A percentile compares a stretch with the other conserved stretches of the same genome.
Evolutionary conservation across 2,888 invertebrate genomes (phyloP).

Genomic region (Ecdyonurus torrentis): DNA sequence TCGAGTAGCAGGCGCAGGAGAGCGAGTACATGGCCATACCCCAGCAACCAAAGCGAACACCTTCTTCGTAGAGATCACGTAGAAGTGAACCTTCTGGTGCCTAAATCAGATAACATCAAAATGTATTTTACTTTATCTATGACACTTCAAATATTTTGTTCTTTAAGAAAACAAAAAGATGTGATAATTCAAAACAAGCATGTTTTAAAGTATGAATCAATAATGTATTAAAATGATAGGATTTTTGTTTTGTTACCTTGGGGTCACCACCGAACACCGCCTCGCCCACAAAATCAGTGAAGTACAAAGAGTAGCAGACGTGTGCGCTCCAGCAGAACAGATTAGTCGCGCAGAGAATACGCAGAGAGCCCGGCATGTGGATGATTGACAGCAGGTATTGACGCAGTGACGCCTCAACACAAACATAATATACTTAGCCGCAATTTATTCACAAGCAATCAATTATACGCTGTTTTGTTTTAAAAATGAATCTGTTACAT

Average conservation of each 20-base stretch:
- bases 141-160: too few relatives aligned
- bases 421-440: too few relatives aligned
- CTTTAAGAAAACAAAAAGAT: too few relatives aligned
- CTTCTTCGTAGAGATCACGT: slow-evolving; percentile 64
- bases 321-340: slow-evolving; percentile 97
- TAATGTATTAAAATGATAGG: too few relatives aligned
- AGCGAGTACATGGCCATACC: slow-evolving; percentile 80
- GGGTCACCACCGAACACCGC: slow-evolving; percentile 78
- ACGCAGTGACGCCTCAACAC: slow-evolving; percentile 26
- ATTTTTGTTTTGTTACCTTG: slow-evolving; percentile 38
- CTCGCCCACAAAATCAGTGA: slow-evolving; percentile 91
- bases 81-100: slow-evolving; percentile 46
- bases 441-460: too few relatives aligned
- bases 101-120: too few relatives aligned
- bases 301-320: slow-evolving; percentile 90
- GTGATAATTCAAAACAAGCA: too few relatives aligned
- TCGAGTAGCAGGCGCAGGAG: slow-evolving; percentile 87
- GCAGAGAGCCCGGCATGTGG: slow-evolving; percentile 76
- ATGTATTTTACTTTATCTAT: too few relatives aligned
- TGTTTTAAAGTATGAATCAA: too few relatives aligned
- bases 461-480: too few relatives aligned
- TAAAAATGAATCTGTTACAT: too few relatives aligned
- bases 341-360: slow-evolving; percentile 80
- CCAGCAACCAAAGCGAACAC: slow-evolving; percentile 90
- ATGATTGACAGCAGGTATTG: slow-evolving; percentile 79